phyloP scores from a whole-genome alignment of 2,888 invertebrate genomes.

The Phengaris alcon region DNA sequence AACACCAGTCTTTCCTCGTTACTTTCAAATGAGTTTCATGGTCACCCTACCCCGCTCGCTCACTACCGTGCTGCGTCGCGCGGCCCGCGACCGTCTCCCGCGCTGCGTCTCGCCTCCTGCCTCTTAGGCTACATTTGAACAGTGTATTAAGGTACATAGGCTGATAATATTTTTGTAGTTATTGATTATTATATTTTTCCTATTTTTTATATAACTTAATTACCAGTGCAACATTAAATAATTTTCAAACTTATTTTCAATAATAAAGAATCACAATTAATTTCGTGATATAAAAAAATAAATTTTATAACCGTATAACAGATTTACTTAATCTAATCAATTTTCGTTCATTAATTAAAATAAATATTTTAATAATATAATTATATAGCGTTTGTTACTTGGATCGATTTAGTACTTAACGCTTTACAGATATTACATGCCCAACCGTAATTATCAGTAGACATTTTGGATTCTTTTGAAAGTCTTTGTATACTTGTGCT shows the following conservation, averaged over 20 bases:
- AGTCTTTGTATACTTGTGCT: slow-evolving; percentile 62
- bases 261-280: neutral
- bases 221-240: neutral
- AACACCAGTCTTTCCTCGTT: slow-evolving; percentile 26
- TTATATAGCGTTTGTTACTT: neutral
- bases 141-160: slow-evolving; percentile 25
- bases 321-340: neutral
- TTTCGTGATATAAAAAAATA: neutral
- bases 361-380: neutral
- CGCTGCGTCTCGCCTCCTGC: neutral
- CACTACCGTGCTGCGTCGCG: slow-evolving; percentile 6
- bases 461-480: slow-evolving; percentile 51
- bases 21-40: slow-evolving; percentile 35
- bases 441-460: slow-evolving; percentile 35
- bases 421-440: slow-evolving; percentile 34
- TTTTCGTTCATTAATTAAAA: neutral
- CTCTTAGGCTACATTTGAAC: slow-evolving; percentile 23
- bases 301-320: neutral
- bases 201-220: neutral
- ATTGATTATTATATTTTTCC: neutral
- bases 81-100: slow-evolving; percentile 3
- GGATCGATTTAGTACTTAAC: neutral
- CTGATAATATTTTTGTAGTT: neutral
- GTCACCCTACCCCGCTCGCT: slow-evolving; percentile 40
- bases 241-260: neutral